Evolutionary conservation across 92 coral and sea anemone genomes (phyloP), one percentile per base, ranked within the genome.

Genomic region (Nematostella vectensis): DNA sequence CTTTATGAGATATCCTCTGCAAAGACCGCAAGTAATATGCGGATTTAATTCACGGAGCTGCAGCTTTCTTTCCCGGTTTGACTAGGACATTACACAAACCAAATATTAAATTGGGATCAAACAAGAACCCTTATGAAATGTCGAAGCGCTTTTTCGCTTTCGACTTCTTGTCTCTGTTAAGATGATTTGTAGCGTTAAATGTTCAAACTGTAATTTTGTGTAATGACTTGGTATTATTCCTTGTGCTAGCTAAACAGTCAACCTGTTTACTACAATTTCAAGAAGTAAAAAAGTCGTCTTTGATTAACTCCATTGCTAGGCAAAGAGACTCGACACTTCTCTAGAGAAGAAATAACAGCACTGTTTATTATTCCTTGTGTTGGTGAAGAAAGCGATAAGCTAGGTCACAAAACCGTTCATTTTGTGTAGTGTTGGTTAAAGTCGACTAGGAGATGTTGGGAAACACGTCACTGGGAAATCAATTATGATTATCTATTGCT

Each of bases 1-100:
- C 74, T 83, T 87, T 57, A 93, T 82, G 79, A 88, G 71, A 62
- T 93, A 93, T 57, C 99, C 99, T 58, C 73, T 64, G 71, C 99
- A 93, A 56, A 93, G 71, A 48, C 70, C 81, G 68, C 99, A 93
- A 54, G 94, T 93, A 47, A 93, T 64, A 28, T 78, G 70, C 44
- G 83, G 79, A 58, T 87, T 87, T 58, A 93, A 64, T 57, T 82
- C 99, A 54, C 86, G 87, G 45, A 87, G 85, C 68, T 81, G 77
- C 58, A 89, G 70, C 62, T 75, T 82, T 70, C 82, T 80, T 38
- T 81, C 88, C 72, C 94, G 85, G 76, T 79, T 85, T 37, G 97
- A 81, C 97, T 89, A 65, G 40, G n/a, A n/a, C 40, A 33, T 6
- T 6, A 33, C 40, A 33, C 40, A 33, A 33, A 33, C 40, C 40